Base-by-base conservation (phyloP, 2,113 vertebrate genomes). In the Galemys pyrenaicus region DNA sequence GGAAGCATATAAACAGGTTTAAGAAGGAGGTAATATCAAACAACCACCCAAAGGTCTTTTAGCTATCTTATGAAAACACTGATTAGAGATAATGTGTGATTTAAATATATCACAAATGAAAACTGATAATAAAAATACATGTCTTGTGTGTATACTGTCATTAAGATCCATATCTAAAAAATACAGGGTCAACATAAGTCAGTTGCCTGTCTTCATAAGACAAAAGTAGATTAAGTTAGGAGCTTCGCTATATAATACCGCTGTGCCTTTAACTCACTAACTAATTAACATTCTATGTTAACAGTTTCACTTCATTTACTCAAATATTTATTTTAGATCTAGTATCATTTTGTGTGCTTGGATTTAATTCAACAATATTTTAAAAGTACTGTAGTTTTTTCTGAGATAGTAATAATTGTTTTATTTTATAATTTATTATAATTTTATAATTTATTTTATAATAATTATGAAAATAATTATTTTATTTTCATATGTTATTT, bases 241-340 rank as follows among this genome's bases (percentile, higher is more conserved):
- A 84, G 49, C 93, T 92, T 20, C 91, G 94, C 96, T 93, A 92
- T 93, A 58, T 96, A 97, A 96, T 93, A 70, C 60, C 51, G 60
- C 89, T 94, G 17, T 92, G 93, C 89, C 71, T 92, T 95, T 96
- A 96, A 96, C 90, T 97, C 44, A 97, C 97, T 97, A 96, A 96
- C 95, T 95, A 37, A 97, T 96, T 97, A 97, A 97, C 95, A 93
- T 88, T 95, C 67, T 64, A 19, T 84, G 44, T 74, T 67, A 15
- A 51, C 79, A 75, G 22, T 71, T 92, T 85, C 54, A 85, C 49
- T 79, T 96, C 77, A 89, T 78, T 67, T 93, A 28, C 87, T 78
- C 26, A 79, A 35, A 56, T 88, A 54, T 51, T 94, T 89, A 75
- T 81, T 85, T 94, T 95, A 94, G 22, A 62, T 80, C 58, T 89